Percentiles rank a stretch among this genome's conserved stretches.
Conservation (phyloP, 92 coral and sea anemone species). For the Palythoa heliodiscus region DNA sequence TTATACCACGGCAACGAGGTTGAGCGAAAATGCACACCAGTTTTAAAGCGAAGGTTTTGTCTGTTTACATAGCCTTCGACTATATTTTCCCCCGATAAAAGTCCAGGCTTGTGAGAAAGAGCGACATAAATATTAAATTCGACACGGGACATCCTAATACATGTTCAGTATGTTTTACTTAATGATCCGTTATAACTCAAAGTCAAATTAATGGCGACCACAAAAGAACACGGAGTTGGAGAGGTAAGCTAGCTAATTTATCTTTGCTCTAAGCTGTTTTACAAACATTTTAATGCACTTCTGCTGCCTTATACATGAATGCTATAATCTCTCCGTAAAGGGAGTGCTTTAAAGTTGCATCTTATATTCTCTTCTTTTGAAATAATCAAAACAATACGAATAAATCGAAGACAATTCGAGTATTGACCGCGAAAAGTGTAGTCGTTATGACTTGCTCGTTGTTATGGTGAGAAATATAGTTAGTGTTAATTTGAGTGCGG, state of each 20-base stretch:
- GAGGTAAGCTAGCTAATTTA: constrained; percentile 33
- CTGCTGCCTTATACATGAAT: constrained; percentile 2
- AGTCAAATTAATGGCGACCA: constrained; percentile 43
- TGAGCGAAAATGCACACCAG: constrained; percentile 10
- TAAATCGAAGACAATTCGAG: neutral
- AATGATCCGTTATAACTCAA: constrained; percentile 10
- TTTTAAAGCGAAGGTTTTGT: constrained; percentile 17
- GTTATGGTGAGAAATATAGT: constrained; percentile 39
- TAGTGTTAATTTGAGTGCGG: constrained; percentile 18
- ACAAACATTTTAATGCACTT: neutral
- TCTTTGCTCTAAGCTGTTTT: neutral
- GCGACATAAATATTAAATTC: neutral
- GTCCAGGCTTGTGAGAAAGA: neutral
- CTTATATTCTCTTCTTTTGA: neutral
- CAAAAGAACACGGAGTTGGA: neutral
- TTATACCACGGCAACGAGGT: constrained; percentile 70
- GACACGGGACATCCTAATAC: neutral
- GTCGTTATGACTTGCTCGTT: neutral
- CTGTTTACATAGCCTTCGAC: constrained; percentile 10
- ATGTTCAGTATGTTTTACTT: constrained; percentile 5
- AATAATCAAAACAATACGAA: neutral
- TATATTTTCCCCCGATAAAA: neutral
- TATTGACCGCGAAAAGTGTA: constrained; percentile 10
- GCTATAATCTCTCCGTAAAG: constrained; percentile 27
- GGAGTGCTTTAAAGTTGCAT: constrained; percentile 7